Evolutionary conservation across 2,113 vertebrate genomes (phyloP), one percentile per base, ranked within the genome.

Genomic region (Neolamprologus fasciatus): DNA sequence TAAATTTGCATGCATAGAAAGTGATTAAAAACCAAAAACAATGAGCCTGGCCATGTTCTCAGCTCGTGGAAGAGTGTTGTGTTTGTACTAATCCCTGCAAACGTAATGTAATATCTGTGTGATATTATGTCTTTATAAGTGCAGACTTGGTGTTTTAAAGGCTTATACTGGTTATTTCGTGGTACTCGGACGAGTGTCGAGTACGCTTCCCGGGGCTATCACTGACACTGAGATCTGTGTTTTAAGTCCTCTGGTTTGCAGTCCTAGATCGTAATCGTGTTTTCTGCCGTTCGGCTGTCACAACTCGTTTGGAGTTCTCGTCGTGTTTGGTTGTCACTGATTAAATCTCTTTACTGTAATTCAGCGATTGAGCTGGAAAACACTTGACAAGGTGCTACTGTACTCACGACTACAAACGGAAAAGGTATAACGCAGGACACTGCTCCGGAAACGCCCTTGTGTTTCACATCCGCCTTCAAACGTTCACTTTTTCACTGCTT

Each of bases 351-450:
- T 73, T 53, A 61, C 79, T 81, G 80, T 89, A 51, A 54, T 26
- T 31, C 40, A 81, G 87, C 19, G 80, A 53, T 78, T 10, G 58
- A 89, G 73, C 85, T 87, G 88, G n/a, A 37, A 86, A 33, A 55
- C 57, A 19, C 23, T n/a, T 50, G 6, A 79, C 55, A 89, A 55
- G 92, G 94, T 94, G 92, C 94, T 94, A 92, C 84, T 83, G 10
- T 55, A 21, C 26, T 17, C 5, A 28, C 9, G 16, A 85, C 81
- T 51, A 78, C 51, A 76, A 80, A 63, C 37, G 21, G 6, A 83
- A 8, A 31, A n/a, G 9, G 5, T 50, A 28, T 28, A 19, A 76
- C 1, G 23, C 68, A 28, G 1, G 23, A 28, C 71, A 3, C 42
- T 76, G 71, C 42, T 76, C 71, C 3, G 14, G 42, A 76, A 47